Percentiles rank a stretch among this genome's conserved stretches.
Evolutionary conservation across 2,888 invertebrate genomes (phyloP).

Genomic region (Miltochrista miniata): DNA sequence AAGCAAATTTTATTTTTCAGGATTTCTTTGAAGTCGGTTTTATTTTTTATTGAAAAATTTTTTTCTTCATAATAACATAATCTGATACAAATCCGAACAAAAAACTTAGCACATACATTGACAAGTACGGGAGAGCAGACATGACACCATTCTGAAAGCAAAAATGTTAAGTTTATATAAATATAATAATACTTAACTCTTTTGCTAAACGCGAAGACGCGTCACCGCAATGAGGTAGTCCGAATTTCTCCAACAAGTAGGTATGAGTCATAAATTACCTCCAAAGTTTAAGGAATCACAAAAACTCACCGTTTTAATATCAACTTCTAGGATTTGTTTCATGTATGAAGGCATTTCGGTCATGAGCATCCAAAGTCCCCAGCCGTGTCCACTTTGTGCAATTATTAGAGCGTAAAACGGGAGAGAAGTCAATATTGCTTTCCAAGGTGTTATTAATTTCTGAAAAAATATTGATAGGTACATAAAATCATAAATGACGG

Average conservation of each 20-base stretch:
- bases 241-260: no score
- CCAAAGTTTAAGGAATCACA: no score
- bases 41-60: no score
- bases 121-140: slow-evolving; percentile 89
- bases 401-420: slow-evolving; percentile 80
- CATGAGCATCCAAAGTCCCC: slow-evolving; percentile 88
- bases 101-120: slow-evolving; percentile 85
- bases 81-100: slow-evolving; percentile 81
- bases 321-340: slow-evolving; percentile 82
- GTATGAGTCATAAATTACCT: no score
- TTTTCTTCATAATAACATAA: slow-evolving; percentile 77
- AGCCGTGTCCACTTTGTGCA: slow-evolving; percentile 83
- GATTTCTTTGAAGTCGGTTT: no score
- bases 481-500: no score
- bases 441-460: slow-evolving; percentile 67
- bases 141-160: slow-evolving; percentile 84
- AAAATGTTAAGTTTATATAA: no score
- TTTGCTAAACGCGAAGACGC: no score
- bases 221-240: no score
- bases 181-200: no score
- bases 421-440: slow-evolving; percentile 58
- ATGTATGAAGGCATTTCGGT: slow-evolving; percentile 59
- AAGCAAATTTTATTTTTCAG: no score
- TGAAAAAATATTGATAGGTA: background rate
- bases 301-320: slow-evolving; percentile 58